Percentiles rank a stretch among this genome's conserved stretches.
Conservation (phyloP, 2,797 vertebrate species). For the Gallinago solitaria region DNA sequence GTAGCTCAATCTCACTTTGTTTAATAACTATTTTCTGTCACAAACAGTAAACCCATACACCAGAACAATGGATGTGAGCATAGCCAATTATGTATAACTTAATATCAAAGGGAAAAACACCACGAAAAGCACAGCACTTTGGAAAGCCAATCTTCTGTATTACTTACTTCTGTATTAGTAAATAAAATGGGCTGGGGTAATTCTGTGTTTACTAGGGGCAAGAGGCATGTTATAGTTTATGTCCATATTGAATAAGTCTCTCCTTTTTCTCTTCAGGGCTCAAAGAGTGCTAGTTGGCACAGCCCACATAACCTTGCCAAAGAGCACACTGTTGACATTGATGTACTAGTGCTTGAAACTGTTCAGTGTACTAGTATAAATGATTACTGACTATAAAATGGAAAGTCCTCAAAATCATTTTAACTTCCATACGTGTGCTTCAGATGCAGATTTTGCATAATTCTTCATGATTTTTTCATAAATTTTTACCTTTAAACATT, state of each 20-base stretch:
- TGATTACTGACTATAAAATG: neutral
- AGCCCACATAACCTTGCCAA: neutral
- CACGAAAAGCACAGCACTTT: neutral
- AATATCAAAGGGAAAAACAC: neutral
- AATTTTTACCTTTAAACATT: neutral
- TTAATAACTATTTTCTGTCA: neutral
- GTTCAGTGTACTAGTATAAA: neutral
- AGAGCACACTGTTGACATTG: neutral
- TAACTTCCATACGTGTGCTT: rapidly evolving
- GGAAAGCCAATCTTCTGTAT: neutral
- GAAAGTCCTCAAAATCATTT: neutral
- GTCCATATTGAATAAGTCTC: neutral
- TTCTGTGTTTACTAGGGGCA: neutral
- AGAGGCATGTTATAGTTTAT: neutral
- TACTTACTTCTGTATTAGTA: neutral
- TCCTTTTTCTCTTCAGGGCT: neutral
- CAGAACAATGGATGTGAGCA: neutral
- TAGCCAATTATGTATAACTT: neutral
- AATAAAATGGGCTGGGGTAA: neutral
- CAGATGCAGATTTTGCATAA: neutral
- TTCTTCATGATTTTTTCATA: neutral
- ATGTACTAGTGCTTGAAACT: neutral
- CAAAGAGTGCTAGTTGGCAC: neutral
- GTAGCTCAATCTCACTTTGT: neutral
- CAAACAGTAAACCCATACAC: neutral